Percentiles rank a stretch among this genome's conserved stretches.
Evolutionary conservation across 2,113 vertebrate species (phyloP).

Genomic region (Callospermophilus lateralis): DNA sequence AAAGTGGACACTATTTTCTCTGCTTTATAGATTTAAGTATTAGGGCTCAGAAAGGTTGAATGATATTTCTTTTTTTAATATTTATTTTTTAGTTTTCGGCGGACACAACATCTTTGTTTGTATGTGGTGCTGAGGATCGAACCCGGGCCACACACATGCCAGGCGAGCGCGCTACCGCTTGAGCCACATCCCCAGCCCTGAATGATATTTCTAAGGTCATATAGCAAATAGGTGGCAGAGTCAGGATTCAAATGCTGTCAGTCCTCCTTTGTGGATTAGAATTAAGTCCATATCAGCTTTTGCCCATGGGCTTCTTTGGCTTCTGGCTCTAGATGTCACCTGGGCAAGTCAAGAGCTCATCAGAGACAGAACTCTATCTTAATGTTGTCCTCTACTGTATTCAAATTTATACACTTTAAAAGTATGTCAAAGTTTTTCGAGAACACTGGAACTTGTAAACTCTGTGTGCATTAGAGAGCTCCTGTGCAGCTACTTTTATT

Average conservation of each 20-base stretch:
- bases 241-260: neutral
- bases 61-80: neutral
- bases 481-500: conserved; percentile 55
- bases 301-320: neutral
- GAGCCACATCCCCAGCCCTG: too few species aligned
- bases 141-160: too few species aligned
- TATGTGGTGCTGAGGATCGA: too few species aligned
- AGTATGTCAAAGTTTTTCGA: conserved; percentile 27
- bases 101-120: too few species aligned
- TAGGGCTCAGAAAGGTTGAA: conserved; percentile 25
- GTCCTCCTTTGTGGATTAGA: neutral
- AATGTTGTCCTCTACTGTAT: neutral
- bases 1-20: neutral
- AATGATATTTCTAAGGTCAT: neutral
- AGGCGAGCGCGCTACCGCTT: too few species aligned
- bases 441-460: conserved; percentile 31
- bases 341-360: neutral
- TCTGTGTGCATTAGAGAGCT: neutral
- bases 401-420: conserved; percentile 47
- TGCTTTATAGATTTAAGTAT: neutral
- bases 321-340: neutral
- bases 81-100: too few species aligned
- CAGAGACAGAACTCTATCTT: neutral
- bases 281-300: neutral
- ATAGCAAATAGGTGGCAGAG: neutral